Conservation (phyloP, 2,888 invertebrate species). For the Sipunculus nudus region DNA sequence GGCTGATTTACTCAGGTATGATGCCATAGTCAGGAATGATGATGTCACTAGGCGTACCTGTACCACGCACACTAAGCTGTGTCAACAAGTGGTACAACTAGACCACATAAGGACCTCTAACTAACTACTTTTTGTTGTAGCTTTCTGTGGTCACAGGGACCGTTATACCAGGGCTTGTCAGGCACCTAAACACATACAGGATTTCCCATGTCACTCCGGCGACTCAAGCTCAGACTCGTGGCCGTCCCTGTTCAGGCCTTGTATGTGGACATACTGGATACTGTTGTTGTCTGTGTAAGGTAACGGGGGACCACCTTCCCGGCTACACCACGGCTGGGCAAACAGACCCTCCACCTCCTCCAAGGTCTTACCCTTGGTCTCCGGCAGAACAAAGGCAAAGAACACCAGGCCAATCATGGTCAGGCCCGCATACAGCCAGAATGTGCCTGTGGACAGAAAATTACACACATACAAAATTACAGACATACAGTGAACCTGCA, state of each 20-base stretch:
- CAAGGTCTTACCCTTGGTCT: constrained; percentile 70
- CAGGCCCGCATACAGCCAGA: constrained; percentile 70
- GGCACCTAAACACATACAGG: too few relatives aligned
- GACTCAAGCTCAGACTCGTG: constrained; percentile 59
- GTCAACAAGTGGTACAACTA: too few relatives aligned
- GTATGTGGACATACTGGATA: constrained; percentile 69
- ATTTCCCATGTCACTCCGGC: constrained; percentile 13
- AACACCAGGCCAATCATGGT: constrained; percentile 61
- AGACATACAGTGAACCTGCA: constrained; percentile 9
- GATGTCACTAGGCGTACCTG: too few relatives aligned
- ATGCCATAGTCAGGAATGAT: too few relatives aligned
- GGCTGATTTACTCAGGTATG: too few relatives aligned
- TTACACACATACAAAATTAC: neutral
- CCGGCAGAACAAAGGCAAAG: constrained; percentile 69
- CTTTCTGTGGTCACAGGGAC: too few relatives aligned
- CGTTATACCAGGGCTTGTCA: too few relatives aligned
- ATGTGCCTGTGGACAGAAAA: constrained; percentile 65
- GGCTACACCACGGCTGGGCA: constrained; percentile 55
- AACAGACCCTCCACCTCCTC: constrained; percentile 70
- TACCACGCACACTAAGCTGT: too few relatives aligned
- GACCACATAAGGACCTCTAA: too few relatives aligned
- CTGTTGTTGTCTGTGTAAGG: constrained; percentile 59
- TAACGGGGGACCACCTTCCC: constrained; percentile 41
- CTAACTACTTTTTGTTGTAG: too few relatives aligned
- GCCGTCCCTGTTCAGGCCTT: constrained; percentile 66